phyloP scores from a whole-genome alignment of 2,113 vertebrate genomes.

The Pristiophorus japonicus region DNA sequence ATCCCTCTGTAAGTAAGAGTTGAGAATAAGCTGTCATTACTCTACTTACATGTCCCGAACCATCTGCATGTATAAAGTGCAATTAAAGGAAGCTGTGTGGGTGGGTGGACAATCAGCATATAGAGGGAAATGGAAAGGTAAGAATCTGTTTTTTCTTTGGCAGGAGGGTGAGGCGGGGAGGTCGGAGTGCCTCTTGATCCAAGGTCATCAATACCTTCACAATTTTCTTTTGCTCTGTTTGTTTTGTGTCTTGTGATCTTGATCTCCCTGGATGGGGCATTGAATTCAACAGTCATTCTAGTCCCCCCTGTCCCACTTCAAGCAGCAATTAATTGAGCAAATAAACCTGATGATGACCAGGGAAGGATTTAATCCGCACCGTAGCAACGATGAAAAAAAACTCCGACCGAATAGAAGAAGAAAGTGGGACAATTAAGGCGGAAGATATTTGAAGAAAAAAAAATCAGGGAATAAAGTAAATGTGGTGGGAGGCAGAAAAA shows the following conservation, averaged over 20 bases:
- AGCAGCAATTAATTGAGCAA: not conserved
- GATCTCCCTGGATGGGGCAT: not conserved
- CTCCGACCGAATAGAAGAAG: not conserved
- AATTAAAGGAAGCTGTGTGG: not conserved
- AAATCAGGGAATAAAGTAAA: not conserved
- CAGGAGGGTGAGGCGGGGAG: not conserved
- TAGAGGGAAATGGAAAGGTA: not conserved
- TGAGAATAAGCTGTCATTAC: constrained; percentile 25
- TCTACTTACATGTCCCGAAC: not conserved
- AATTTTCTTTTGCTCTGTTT: not conserved
- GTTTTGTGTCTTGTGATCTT: not conserved
- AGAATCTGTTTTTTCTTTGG: not conserved
- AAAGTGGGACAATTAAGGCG: not conserved
- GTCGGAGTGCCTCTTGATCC: not conserved
- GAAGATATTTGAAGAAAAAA: not conserved
- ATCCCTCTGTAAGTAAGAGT: not conserved
- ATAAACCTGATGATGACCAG: not conserved
- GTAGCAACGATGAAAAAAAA: not conserved
- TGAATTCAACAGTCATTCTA: not conserved
- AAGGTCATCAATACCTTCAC: not conserved
- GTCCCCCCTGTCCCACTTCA: not conserved
- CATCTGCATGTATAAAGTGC: not conserved
- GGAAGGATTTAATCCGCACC: not conserved
- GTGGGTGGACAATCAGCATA: not conserved
- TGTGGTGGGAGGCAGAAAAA: not conserved